Evolutionary conservation across 2,797 vertebrate genomes (phyloP).

Genomic region (Mormyrus hasselquistii): DNA sequence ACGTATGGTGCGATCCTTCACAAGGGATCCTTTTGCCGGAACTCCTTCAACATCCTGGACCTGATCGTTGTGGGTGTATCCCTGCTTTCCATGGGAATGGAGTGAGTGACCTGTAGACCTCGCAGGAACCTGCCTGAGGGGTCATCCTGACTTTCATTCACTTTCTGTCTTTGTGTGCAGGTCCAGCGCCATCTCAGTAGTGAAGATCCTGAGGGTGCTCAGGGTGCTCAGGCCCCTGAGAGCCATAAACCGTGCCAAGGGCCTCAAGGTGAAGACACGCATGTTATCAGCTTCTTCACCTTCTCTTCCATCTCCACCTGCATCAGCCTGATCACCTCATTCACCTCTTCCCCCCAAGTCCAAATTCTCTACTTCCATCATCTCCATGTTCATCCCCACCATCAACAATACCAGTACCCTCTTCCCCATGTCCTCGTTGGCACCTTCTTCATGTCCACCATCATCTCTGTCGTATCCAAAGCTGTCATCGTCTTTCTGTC

Average conservation of each 20-base stretch:
- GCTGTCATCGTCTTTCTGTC: neutral
- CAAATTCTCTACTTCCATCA: neutral
- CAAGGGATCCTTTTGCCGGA: slow-evolving; percentile 93
- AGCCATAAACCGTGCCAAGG: slow-evolving; percentile 90
- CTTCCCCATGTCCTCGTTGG: neutral
- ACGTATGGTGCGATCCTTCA: slow-evolving; percentile 90
- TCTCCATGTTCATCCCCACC: neutral
- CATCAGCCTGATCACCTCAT: neutral
- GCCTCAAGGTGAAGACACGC: slow-evolving; percentile 72
- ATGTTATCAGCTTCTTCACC: neutral
- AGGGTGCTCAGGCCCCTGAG: slow-evolving; percentile 82
- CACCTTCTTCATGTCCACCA: neutral
- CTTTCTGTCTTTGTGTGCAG: slow-evolving; percentile 45
- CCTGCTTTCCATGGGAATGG: slow-evolving; percentile 84
- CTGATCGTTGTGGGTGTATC: slow-evolving; percentile 91
- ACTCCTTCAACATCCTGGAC: slow-evolving; percentile 95
- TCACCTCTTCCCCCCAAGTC: neutral
- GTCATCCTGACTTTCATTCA: neutral
- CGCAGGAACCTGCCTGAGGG: neutral
- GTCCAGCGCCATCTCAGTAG: slow-evolving; percentile 87
- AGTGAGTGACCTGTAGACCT: slow-evolving; percentile 62
- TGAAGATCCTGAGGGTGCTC: slow-evolving; percentile 88
- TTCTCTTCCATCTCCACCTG: neutral
- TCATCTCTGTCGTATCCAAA: neutral
- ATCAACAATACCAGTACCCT: neutral